Conservation (phyloP, 1,140 invertebrate species). For the Panagrolaimus sp. region DNA sequence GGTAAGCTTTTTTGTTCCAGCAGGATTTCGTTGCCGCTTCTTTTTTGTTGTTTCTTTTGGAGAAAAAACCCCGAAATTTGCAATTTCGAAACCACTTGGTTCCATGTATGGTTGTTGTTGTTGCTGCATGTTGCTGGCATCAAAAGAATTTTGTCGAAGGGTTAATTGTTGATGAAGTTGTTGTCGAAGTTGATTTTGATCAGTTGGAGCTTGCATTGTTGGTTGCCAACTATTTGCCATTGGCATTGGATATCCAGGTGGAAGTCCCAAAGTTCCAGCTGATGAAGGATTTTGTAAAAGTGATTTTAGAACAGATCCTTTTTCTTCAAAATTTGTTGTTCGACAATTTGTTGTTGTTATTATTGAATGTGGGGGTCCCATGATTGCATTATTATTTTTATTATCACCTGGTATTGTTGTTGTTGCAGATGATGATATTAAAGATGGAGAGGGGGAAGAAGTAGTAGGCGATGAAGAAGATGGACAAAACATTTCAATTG, state of each 20-base stretch:
- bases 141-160: neutral
- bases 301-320: too few species aligned
- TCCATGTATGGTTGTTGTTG: too few species aligned
- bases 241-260: too few species aligned
- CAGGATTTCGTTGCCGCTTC: constrained; percentile 7
- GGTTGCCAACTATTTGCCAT: neutral
- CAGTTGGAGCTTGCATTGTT: neutral
- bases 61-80: neutral
- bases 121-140: neutral
- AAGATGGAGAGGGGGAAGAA: too few species aligned
- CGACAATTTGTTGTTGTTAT: too few species aligned
- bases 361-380: too few species aligned
- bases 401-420: too few species aligned
- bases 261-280: too few species aligned
- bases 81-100: neutral
- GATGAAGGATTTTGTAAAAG: too few species aligned
- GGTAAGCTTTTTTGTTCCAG: neutral
- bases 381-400: too few species aligned
- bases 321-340: too few species aligned
- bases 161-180: neutral
- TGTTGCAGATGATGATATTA: too few species aligned
- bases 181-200: neutral
- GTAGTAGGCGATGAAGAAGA: neutral
- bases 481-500: constrained; percentile 4
- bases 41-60: constrained; percentile 10